Conservation (phyloP, 30 jellyfish, hydroid and myxozoan species). For the Aurelia coerulea region DNA sequence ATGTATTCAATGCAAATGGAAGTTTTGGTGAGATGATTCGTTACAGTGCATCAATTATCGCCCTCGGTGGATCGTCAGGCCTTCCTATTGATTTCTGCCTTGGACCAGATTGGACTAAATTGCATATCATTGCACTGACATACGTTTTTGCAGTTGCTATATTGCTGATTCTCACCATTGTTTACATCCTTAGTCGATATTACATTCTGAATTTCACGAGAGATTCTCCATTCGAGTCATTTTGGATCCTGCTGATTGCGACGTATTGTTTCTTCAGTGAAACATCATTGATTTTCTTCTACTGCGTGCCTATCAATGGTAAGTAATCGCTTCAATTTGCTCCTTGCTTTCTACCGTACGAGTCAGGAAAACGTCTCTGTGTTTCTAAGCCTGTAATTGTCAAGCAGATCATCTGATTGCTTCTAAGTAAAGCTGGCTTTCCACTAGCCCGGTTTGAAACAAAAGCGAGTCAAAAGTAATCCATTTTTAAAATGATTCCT, state of each 20-base stretch:
- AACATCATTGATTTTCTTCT: conserved; percentile 60
- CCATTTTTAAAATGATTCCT: too few species aligned
- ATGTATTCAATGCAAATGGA: conserved; percentile 9
- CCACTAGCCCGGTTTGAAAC: too few species aligned
- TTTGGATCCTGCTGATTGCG: conserved; percentile 80
- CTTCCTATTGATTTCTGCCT: conserved; percentile 70
- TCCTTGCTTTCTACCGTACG: too few species aligned
- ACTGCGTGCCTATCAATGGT: conserved; percentile 73
- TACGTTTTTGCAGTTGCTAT: conserved; percentile 63
- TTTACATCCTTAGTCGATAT: conserved; percentile 58
- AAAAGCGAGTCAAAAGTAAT: too few species aligned
- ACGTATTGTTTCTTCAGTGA: conserved; percentile 71
- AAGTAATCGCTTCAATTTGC: background rate
- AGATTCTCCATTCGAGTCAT: conserved; percentile 77
- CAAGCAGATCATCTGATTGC: too few species aligned
- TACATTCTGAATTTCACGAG: conserved; percentile 58
- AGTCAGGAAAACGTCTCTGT: too few species aligned
- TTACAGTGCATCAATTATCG: conserved; percentile 26
- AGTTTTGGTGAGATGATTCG: conserved; percentile 33
- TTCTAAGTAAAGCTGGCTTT: too few species aligned
- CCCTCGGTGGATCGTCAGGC: conserved; percentile 78
- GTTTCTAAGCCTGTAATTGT: too few species aligned
- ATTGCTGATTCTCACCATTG: conserved; percentile 39
- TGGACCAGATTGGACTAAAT: conserved; percentile 38
- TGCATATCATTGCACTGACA: conserved; percentile 51